These are phyloP conservation scores for Tadarida brasiliensis DNA, from an alignment of 2,797 vertebrate species.

Conservation along the genomic window DNA sequence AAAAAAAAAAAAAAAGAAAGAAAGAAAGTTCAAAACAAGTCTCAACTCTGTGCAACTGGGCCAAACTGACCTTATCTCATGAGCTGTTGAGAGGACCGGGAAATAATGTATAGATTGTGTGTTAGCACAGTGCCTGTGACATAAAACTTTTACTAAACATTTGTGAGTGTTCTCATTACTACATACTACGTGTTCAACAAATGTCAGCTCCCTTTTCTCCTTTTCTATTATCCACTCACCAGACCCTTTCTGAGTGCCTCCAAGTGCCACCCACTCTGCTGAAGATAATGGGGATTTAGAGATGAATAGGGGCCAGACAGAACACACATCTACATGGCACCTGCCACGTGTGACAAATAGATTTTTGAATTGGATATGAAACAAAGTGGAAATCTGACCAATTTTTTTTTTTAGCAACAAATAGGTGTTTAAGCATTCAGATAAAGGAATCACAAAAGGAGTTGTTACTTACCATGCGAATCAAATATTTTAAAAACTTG, in stretches of 20 bases:
- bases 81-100: neutral
- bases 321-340: neutral
- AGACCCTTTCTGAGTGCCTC: neutral
- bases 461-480: neutral
- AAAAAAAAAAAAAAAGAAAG: too few species aligned
- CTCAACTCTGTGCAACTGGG: neutral
- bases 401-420: neutral
- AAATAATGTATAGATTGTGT: neutral
- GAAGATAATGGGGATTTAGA: neutral
- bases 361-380: slow-evolving; percentile 21
- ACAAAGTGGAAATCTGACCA: neutral
- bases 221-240: neutral
- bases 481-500: neutral
- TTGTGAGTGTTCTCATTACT: neutral
- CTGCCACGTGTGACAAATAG: neutral
- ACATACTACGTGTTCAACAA: neutral
- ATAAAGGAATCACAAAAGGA: neutral
- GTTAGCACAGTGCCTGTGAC: neutral
- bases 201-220: neutral
- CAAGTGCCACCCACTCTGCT: neutral
- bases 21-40: neutral
- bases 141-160: neutral
- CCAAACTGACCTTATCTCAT: neutral
- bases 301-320: neutral
- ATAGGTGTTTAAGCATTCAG: neutral